These are phyloP conservation scores for Gymnoscopelus braueri DNA, from an alignment of 2,797 vertebrate genomes.

Conservation along the genomic window DNA sequence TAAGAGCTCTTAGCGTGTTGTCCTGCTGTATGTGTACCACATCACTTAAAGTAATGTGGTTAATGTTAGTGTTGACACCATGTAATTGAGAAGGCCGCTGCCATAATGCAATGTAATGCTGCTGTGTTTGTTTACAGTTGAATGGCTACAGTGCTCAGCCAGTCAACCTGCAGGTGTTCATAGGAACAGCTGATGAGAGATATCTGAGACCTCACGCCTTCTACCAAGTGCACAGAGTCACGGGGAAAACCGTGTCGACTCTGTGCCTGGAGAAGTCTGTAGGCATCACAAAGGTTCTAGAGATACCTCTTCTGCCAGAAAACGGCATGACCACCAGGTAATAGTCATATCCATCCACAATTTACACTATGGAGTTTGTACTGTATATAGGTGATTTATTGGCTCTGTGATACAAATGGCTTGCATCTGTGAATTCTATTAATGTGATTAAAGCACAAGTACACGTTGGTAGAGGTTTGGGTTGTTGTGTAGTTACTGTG, in stretches of 20 bases:
- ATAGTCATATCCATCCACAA: conserved; percentile 15
- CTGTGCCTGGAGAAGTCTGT: conserved; percentile 90
- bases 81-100: not conserved
- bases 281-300: conserved; percentile 88
- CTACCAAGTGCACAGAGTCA: conserved; percentile 98
- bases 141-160: conserved; percentile 88
- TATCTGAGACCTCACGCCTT: conserved; percentile 92
- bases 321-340: conserved; percentile 95
- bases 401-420: no score
- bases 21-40: not conserved
- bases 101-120: no score
- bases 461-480: no score
- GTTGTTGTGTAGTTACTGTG: no score
- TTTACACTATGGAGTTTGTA: conserved; percentile 17
- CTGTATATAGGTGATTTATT: no score
- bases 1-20: no score
- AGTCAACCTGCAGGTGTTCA: conserved; percentile 91
- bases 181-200: conserved; percentile 93
- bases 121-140: conserved; percentile 76
- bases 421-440: no score
- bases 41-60: not conserved
- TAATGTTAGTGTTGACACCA: no score
- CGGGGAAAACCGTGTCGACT: conserved; percentile 94
- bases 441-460: no score
- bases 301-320: conserved; percentile 93